Evolutionary conservation across 2,797 vertebrate genomes (phyloP), one percentile per base, ranked within the genome.

Genomic region (Vespertilio murinus): DNA sequence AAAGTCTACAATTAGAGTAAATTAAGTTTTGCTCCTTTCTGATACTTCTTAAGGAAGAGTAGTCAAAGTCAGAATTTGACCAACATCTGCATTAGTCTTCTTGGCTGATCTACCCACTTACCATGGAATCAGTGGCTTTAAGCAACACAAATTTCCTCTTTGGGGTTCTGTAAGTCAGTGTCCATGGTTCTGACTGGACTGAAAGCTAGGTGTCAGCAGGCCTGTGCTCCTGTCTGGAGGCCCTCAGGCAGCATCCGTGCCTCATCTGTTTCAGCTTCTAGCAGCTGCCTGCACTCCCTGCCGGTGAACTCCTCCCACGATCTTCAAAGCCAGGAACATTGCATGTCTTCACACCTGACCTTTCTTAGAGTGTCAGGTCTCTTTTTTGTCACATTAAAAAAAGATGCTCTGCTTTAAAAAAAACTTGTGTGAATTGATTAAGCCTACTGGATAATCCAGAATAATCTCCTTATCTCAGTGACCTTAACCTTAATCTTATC

Each of bases 1-100:
- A 84, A 95, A 6, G n/a, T 30, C 42, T 69, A 30, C 23, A 93
- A 65, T 77, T 82, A 45, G 38, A 95, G 88, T 42, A 93, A 81
- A 89, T 35, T 40, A 22, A 64, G 64, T 45, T 64, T 90, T 87
- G 13, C 4, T 54, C 16, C 1, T 77, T 20, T 90, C 30, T 93
- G 33, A 67, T n/a, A 42, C 22, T 69, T 86, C 25, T 65, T 88
- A 64, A 87, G 40, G 35, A 33, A 77, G 30, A 78, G 22, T 65
- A 80, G 22, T 84, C 35, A 59, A 79, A 35, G 42, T 75, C 11
- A 77, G 69, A 82, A 52, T 71, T 47, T 64, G 52, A n/a, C 20
- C 30, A 35, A 35, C 18, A 54, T 54, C 3, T 74, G 23, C 33
- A 11, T 71, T 82, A 81, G 25, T 75, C 33, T 52, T 65, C 28